Conservation (phyloP, 2,797 vertebrate genomes). For the Syngnathus acus region DNA sequence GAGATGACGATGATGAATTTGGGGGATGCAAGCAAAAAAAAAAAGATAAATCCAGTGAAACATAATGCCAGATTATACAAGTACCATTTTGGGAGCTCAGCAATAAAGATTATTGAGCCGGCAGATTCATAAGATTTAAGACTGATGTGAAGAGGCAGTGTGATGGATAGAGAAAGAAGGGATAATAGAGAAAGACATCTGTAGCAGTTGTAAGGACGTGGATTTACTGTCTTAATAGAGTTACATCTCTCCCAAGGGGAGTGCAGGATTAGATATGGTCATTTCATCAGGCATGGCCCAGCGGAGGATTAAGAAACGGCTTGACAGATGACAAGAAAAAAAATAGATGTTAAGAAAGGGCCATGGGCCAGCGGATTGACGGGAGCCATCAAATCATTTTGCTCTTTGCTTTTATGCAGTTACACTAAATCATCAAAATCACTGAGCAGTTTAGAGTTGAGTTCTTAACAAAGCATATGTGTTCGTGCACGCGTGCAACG, state of each 20-base stretch:
- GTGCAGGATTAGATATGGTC: slow-evolving; percentile 62
- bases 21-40: slow-evolving; percentile 14
- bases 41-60: slow-evolving; percentile 31
- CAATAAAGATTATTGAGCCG: slow-evolving; percentile 42
- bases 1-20: slow-evolving; percentile 16
- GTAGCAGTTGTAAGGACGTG: slow-evolving; percentile 61
- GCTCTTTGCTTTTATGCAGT: slow-evolving; percentile 46
- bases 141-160: slow-evolving; percentile 31
- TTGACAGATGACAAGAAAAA: slow-evolving; percentile 38
- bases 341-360: slow-evolving; percentile 50
- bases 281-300: slow-evolving; percentile 54
- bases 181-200: slow-evolving; percentile 69
- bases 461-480: not conserved
- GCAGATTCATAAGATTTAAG: slow-evolving; percentile 52
- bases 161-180: slow-evolving; percentile 42
- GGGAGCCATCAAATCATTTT: slow-evolving; percentile 35
- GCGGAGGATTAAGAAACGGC: slow-evolving; percentile 52
- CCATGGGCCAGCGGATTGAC: slow-evolving; percentile 43
- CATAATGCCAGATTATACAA: slow-evolving; percentile 55
- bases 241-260: slow-evolving; percentile 58
- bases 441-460: slow-evolving; percentile 17
- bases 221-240: slow-evolving; percentile 68
- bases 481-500: not conserved
- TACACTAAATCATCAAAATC: slow-evolving; percentile 43
- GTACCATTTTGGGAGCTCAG: slow-evolving; percentile 34